Base-by-base conservation (phyloP, 2,888 invertebrate genomes). In the Epinotia bilunana region DNA sequence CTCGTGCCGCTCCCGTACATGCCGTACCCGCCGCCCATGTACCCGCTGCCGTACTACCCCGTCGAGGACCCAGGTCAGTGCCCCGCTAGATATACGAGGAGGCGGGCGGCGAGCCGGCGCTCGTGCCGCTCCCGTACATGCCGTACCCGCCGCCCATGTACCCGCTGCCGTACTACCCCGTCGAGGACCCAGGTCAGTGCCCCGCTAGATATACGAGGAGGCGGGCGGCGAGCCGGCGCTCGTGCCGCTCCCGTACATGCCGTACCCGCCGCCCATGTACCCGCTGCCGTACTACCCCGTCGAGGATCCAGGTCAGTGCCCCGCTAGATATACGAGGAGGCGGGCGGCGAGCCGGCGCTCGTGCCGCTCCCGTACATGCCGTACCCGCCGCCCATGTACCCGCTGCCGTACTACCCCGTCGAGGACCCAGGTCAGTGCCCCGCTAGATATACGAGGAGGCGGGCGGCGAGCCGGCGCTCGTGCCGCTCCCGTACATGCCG, bases 371-470 rank as follows among this genome's bases (percentile, higher is more conserved):
- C 93, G n/a, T 93, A 91, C 89, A 86, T 92, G 65, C 88, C 90
- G 58, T 93, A 93, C 87, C 93, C 94, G 81, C 94, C 94, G 78
- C 92, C 93, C 61, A 80, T 93, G 76, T 93, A 92, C 88, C 91
- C 91, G 77, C 75, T 92, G 70, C 92, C 90, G 63, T 93, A 91
- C 88, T 93, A 92, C 85, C 90, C 91, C 4, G 79, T 91, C 23
- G 94, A 93, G 49, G 93, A 91, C 74, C 91, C 90, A 11, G 86
- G 92, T 90, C 61, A 81, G 82, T 71, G 1, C 28, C 23, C 13
- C 39, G 18, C 43, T 7, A 5, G 6, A 1, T 6, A 20, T 75
- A 80, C 65, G 84, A 84, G 76, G 84, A 77, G 75, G 60, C 60
- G 6, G 80, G 79, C 16, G n/a, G 83, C 76, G 90, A 90, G 78